A percentile compares a stretch with the other conserved stretches of the same genome.
Evolutionary conservation across 2,888 invertebrate species (phyloP).

Genomic region (Limnephilus lunatus): DNA sequence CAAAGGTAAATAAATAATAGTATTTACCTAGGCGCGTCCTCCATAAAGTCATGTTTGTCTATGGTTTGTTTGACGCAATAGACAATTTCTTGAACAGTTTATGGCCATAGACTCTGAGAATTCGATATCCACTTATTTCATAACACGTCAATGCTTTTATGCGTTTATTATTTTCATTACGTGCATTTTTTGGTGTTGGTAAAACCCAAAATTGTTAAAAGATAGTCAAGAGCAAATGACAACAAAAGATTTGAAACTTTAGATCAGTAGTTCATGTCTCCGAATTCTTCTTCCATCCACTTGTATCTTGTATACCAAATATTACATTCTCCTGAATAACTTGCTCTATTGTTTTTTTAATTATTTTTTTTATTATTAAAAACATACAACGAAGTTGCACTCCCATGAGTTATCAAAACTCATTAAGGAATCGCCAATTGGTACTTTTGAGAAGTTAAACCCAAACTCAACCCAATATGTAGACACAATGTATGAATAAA

Average conservation of each 20-base stretch:
- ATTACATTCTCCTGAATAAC: no score
- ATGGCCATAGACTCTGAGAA: slow-evolving; percentile 39
- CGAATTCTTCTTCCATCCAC: background rate
- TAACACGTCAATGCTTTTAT: slow-evolving; percentile 37
- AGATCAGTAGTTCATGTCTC: background rate
- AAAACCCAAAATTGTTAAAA: background rate
- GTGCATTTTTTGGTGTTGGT: background rate
- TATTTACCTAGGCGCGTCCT: slow-evolving; percentile 58
- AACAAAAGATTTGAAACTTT: background rate
- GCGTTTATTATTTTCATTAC: background rate
- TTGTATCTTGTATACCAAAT: no score
- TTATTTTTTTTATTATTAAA: no score
- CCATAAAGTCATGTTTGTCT: slow-evolving; percentile 49
- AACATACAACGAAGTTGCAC: no score
- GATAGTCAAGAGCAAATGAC: background rate
- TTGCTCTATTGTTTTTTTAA: no score
- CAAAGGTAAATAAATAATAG: slow-evolving; percentile 59
- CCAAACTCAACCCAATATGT: no score
- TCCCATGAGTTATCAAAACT: no score
- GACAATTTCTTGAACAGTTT: slow-evolving; percentile 51
- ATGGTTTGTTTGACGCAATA: slow-evolving; percentile 52
- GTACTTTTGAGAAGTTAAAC: no score
- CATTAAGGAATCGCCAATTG: no score
- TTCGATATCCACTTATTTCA: slow-evolving; percentile 32
- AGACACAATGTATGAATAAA: no score